phyloP scores from a whole-genome alignment of 1,140 invertebrate genomes.

The Macrobrachium rosenbergii region DNA sequence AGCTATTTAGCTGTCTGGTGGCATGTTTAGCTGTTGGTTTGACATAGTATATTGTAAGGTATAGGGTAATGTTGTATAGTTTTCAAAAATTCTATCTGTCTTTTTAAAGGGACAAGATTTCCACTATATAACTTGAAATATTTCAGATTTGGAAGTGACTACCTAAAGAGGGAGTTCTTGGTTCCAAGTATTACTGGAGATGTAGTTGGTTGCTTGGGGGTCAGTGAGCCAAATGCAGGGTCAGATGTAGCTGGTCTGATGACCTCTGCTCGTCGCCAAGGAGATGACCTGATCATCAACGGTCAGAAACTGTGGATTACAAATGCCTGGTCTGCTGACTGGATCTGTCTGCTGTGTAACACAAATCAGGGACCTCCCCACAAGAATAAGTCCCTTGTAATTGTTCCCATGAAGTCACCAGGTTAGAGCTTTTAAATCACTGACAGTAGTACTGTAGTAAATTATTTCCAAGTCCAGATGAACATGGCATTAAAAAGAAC shows the following conservation, averaged over 20 bases:
- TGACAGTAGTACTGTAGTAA: too few relatives aligned
- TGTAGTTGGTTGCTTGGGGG: slow-evolving; percentile 74
- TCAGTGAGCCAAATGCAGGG: slow-evolving; percentile 75
- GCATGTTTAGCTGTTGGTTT: too few relatives aligned
- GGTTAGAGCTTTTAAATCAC: slow-evolving; percentile 68
- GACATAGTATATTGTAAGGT: too few relatives aligned
- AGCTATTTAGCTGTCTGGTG: too few relatives aligned
- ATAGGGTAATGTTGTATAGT: too few relatives aligned
- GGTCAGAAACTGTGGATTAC: slow-evolving; percentile 76
- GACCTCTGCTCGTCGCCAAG: slow-evolving; percentile 71
- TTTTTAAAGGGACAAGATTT: too few relatives aligned
- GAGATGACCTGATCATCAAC: slow-evolving; percentile 74
- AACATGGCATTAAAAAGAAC: too few relatives aligned
- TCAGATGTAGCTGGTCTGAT: slow-evolving; percentile 76
- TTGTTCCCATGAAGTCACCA: slow-evolving; percentile 74
- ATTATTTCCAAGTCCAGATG: neutral
- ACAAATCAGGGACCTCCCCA: slow-evolving; percentile 72
- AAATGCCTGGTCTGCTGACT: slow-evolving; percentile 75
- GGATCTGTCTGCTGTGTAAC: slow-evolving; percentile 77
- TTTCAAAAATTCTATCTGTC: too few relatives aligned
- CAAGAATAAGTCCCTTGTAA: slow-evolving; percentile 76
- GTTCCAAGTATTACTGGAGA: slow-evolving; percentile 75
- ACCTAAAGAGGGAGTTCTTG: slow-evolving; percentile 72
- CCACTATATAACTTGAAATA: neutral
- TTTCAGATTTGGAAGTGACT: slow-evolving; percentile 48